Percentiles rank a stretch among this genome's conserved stretches.
Evolutionary conservation across 53 echinoderm and acorn worm species (phyloP).

Genomic region (Echinometra lucunter): DNA sequence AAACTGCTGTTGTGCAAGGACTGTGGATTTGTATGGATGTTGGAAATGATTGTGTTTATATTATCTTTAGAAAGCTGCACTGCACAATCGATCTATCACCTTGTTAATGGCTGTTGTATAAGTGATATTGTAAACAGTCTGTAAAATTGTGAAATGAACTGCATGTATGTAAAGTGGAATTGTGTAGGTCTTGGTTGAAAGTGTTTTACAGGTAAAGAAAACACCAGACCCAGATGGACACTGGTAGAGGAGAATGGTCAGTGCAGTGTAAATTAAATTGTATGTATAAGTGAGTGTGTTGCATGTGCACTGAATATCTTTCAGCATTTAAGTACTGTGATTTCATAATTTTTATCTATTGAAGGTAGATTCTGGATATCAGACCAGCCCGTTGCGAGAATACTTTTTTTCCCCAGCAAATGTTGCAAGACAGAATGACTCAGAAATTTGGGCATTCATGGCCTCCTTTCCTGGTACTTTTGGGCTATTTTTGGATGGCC

Average conservation of each 20-base stretch:
- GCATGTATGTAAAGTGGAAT: neutral
- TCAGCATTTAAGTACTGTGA: neutral
- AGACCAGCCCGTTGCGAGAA: neutral
- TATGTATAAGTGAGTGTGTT: neutral
- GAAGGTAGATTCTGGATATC: neutral
- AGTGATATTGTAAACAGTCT: neutral
- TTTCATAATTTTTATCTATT: neutral
- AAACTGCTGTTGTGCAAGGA: neutral
- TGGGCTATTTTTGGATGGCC: neutral
- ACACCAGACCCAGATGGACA: neutral
- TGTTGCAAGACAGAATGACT: neutral
- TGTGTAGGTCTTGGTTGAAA: constrained; percentile 6
- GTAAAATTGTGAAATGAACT: neutral
- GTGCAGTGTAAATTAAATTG: neutral
- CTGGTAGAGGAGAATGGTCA: neutral
- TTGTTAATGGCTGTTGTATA: constrained; percentile 6
- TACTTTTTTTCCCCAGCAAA: neutral
- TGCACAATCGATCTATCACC: constrained; percentile 40
- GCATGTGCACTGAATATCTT: neutral
- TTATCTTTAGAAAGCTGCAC: constrained; percentile 6
- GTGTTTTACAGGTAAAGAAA: neutral
- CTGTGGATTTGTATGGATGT: neutral
- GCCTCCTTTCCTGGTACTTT: neutral
- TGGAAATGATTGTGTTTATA: neutral
- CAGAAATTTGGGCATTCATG: neutral